Evolutionary conservation across 2,113 vertebrate genomes (phyloP).

Genomic region (Herpailurus yagouaroundi): DNA sequence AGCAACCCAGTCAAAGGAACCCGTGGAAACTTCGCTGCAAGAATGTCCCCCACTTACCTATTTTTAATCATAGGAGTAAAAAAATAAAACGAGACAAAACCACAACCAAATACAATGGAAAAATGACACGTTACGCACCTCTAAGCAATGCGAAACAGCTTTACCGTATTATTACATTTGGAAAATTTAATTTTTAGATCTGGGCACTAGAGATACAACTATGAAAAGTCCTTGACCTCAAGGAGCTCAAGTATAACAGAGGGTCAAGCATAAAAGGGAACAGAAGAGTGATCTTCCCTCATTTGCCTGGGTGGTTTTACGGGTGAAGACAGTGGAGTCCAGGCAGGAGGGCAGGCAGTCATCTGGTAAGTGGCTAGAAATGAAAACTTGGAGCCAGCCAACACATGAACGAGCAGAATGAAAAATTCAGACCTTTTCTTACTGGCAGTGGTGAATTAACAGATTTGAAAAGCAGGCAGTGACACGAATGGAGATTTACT

Average conservation of each 20-base stretch:
- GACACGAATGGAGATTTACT: not conserved
- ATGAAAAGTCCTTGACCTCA: not conserved
- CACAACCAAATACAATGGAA: not conserved
- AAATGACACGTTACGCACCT: not conserved
- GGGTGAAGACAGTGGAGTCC: not conserved
- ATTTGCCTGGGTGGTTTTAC: not conserved
- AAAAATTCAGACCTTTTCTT: not conserved
- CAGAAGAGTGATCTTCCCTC: not conserved
- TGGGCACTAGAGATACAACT: not conserved
- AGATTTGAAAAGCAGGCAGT: not conserved
- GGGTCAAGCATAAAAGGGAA: not conserved
- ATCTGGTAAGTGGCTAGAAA: not conserved
- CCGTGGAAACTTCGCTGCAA: not conserved
- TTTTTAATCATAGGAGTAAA: not conserved
- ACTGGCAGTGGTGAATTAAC: not conserved
- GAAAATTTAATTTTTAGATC: not conserved
- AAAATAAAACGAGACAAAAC: not conserved
- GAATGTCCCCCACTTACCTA: not conserved
- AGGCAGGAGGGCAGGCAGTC: not conserved
- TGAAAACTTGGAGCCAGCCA: not conserved
- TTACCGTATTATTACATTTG: not conserved
- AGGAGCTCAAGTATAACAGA: not conserved
- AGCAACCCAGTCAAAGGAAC: not conserved
- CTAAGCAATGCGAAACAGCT: not conserved
- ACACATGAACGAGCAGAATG: not conserved